A percentile compares a stretch with the other conserved stretches of the same genome.
phyloP scores from a whole-genome alignment of 2,113 vertebrate genomes.

The Gymnogyps californianus region DNA sequence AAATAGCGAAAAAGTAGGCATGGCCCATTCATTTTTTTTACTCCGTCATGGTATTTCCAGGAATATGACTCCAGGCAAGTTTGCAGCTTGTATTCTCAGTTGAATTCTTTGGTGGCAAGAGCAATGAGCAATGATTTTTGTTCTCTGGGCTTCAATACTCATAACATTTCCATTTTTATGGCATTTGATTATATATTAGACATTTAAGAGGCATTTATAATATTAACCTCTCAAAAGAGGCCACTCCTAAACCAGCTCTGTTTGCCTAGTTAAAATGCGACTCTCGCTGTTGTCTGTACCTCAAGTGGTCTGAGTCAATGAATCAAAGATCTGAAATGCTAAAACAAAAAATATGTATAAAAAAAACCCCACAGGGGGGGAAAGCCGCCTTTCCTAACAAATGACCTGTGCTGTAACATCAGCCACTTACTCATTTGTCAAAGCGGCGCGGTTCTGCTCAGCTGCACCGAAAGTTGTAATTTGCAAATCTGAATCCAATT shows the following conservation, averaged over 20 bases:
- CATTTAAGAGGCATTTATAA: constrained; percentile 70
- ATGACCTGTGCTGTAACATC: constrained; percentile 34
- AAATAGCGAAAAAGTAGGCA: rapidly evolving
- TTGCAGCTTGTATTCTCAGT: neutral
- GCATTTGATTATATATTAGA: constrained; percentile 57
- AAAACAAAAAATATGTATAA: neutral
- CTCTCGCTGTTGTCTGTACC: constrained; percentile 25
- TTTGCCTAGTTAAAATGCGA: constrained; percentile 54
- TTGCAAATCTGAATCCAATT: neutral
- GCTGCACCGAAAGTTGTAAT: neutral
- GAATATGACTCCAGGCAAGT: neutral
- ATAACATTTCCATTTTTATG: constrained; percentile 66
- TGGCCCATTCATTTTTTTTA: neutral
- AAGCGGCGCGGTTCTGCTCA: neutral
- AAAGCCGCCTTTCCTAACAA: constrained; percentile 9
- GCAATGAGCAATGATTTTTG: constrained; percentile 12
- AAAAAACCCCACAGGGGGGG: neutral
- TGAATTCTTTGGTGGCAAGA: constrained; percentile 1
- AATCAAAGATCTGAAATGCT: constrained; percentile 47
- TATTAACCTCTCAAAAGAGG: constrained; percentile 65
- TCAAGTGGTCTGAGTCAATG: constrained; percentile 35
- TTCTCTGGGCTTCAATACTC: constrained; percentile 35
- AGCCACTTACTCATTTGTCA: neutral
- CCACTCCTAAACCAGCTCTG: constrained; percentile 15
- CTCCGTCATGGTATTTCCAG: neutral